phyloP scores from a whole-genome alignment of 2,113 vertebrate genomes.

The Ranitomeya imitator region DNA sequence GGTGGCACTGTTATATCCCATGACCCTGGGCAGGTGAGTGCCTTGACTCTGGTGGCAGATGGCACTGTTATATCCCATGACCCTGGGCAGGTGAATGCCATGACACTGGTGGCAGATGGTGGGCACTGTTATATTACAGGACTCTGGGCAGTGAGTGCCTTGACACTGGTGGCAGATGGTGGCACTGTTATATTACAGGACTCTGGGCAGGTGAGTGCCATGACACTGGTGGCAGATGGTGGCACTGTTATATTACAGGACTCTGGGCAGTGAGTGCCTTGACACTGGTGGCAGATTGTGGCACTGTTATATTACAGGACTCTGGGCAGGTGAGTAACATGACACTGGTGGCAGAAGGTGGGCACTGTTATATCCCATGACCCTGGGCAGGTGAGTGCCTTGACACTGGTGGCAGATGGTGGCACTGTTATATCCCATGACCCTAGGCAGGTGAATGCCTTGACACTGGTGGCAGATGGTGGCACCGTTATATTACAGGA shows the following conservation, averaged over 20 bases:
- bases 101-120: too few species aligned
- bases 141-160: too few species aligned
- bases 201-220: too few species aligned
- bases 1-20: too few species aligned
- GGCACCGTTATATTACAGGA: neutral
- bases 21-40: too few species aligned
- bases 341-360: neutral
- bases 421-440: neutral
- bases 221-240: neutral
- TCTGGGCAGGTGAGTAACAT: too few species aligned
- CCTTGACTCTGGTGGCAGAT: too few species aligned
- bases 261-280: neutral
- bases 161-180: too few species aligned
- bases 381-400: neutral
- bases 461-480: neutral
- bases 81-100: too few species aligned
- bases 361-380: neutral
- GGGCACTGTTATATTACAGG: too few species aligned
- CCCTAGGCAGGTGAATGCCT: neutral
- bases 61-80: too few species aligned
- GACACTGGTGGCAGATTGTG: neutral
- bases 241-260: neutral
- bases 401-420: neutral
- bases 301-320: neutral
- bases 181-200: too few species aligned